Evolutionary conservation across 1,140 invertebrate genomes (phyloP), one percentile per base, ranked within the genome.

Genomic region (Penaeus chinensis): DNA sequence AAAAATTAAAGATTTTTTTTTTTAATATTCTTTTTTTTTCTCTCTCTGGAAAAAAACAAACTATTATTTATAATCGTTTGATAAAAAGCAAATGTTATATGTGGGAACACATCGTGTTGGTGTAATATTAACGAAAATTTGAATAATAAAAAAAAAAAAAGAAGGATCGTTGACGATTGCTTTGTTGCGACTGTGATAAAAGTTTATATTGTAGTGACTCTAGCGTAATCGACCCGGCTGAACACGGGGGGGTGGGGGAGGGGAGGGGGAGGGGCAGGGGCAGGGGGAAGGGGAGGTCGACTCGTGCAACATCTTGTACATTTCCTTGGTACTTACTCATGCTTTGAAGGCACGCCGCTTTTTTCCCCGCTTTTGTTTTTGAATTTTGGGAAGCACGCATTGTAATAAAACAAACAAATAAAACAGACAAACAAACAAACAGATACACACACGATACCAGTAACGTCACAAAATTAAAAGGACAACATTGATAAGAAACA

Each of bases 171-270:
- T 82, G 37, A 82, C 65, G 81, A 66, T 47, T 74, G 71, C 69
- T 82, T 47, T 74, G 71, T 82, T 82, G 27, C 81, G 81, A 69
- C 81, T 82, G 81, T 82, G 81, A 82, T 82, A 74, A 74, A 82
- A 82, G 81, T 82, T 82, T 82, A 82, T 82, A 69, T 47, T 65
- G 47, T 79, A 54, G 61, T 79, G 54, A 78, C 8, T 79, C 47
- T 61, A 4, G 22, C 42, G 47, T 79, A 79, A 24, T 27, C 42
- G 65, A 37, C 10, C 22, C 24, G 22, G 65, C 19, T 20, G 37
- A 42, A 82, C n/a, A 42, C 37, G 62, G 32, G 37, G 63, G 27
- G 37, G 18, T 37, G 2, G 24, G 37, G 62, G 22, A 3, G 61
- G 61, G 24, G 61, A 32, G 5, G 27, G 32, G 61, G 61, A 63